Base-by-base conservation (phyloP, 2,797 vertebrate species). In the Helarctos malayanus region DNA sequence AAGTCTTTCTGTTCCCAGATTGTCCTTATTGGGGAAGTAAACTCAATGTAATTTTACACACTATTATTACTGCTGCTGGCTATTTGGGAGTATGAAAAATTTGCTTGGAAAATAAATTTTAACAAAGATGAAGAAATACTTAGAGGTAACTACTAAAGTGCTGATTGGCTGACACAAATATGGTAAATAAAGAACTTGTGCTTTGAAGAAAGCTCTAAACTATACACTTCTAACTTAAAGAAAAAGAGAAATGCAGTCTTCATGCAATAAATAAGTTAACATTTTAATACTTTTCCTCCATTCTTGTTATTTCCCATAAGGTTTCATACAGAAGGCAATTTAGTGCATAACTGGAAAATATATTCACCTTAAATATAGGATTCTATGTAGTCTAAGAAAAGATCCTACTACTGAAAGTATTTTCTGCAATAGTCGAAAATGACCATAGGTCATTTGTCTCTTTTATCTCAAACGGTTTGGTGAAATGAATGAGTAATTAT, bases 401-500 rank as follows among this genome's bases (percentile, higher is more conserved):
- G 18, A 87, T n/a, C 19, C 13, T 11, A 56, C 27, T 47, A 25
- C 71, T 82, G 35, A 81, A 85, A 29, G 47, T 89, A 52, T 83
- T 79, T 76, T 92, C 63, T 47, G 4, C 19, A 86, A 61, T 52
- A 79, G 27, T 13, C 87, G 29, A 5, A 84, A 96, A 90, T 79
- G n/a, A 61, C 56, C 29, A 65, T 19, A 83, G 19, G 5, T 27
- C 9, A 38, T 80, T 59, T 89, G 32, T 76, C 21, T 91, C 47
- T 59, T 89, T 84, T 81, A 56, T 54, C 29, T 69, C 59, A 65
- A 82, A 84, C 3, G 49, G 45, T n/a, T 95, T 82, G 89, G 23
- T 86, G 29, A 89, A 86, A 69, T 90, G 23, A 96, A 57, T 94
- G 32, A 80, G 3, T 65, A 95, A 83, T 95, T 84, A 75, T 14